Base-by-base conservation (phyloP, 2,888 invertebrate species). In the Matsumyia berberina region DNA sequence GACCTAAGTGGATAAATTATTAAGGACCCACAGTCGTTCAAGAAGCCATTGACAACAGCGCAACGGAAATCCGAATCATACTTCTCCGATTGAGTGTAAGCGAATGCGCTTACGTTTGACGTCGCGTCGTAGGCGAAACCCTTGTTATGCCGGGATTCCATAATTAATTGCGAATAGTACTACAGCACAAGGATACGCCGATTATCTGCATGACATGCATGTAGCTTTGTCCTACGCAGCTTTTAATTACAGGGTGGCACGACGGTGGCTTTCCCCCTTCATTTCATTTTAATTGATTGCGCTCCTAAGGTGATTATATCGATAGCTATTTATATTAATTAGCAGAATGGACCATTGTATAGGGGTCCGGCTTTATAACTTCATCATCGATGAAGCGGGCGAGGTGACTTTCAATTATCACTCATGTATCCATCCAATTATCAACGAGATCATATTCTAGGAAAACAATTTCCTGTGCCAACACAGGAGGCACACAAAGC, bases 1-100 rank as follows among this genome's bases (percentile, higher is more conserved):
- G 62, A 2, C 17, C 35, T 64, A 49, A 64, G 62, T 64, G 46
- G 62, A 35, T 64, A 64, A 64, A 64, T 64, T 64, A 64, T 64
- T 64, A 64, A 64, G 62, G 44, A n/a, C 11, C 46, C 46, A 24
- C 24, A 24, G n/a, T 46, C 31, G 42, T 42, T 60, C 24, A 15
- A 8, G 24, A 15, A 15, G 42, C 29, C 39, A 8, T 42, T 44
- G 44, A 42, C 46, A 64, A 49, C 46, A 35, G 17, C 17, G 46
- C 31, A 35, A 64, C 29, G 29, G n/a, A 51, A n/a, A 29, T 29
- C 29, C 24, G 24, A 51, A 29, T 51, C 9, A 19, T 6, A n/a
- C 24, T 24, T 17, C 19, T 11, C 31, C 11, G 29, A 15, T 11
- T 3, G 29, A 39, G 7, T 42, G 29, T 19, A n/a, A 7, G 31